Conservation (phyloP, 92 coral and sea anemone genomes). For the Heteractis magnifica region DNA sequence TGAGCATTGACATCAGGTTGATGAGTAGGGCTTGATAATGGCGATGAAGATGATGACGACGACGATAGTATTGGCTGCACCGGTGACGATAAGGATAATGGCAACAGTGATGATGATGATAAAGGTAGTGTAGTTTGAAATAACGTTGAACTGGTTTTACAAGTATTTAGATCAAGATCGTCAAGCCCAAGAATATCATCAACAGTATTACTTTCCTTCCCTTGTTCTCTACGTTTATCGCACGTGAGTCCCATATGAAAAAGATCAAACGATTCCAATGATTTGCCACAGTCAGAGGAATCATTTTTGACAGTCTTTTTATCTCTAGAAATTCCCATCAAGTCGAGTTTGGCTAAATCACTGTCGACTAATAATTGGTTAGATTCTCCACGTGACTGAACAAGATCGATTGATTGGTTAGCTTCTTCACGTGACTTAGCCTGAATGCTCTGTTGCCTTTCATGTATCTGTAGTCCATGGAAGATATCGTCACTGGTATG, state of each 20-base stretch:
- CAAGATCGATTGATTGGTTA: conserved; percentile 9
- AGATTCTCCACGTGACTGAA: neutral
- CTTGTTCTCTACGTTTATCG: neutral
- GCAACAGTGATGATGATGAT: neutral
- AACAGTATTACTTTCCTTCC: neutral
- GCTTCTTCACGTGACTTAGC: neutral
- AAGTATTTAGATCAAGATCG: neutral
- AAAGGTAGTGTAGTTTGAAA: neutral
- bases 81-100: neutral
- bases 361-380: conserved; percentile 4
- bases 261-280: conserved; percentile 33
- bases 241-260: conserved; percentile 2
- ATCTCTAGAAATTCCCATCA: conserved; percentile 5
- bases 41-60: neutral
- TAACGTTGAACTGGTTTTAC: neutral
- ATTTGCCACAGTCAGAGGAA: neutral
- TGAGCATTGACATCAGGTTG: neutral
- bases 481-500: conserved; percentile 23
- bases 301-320: neutral
- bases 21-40: neutral
- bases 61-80: neutral
- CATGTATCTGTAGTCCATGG: conserved; percentile 34
- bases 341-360: conserved; percentile 6
- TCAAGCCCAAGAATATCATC: neutral
- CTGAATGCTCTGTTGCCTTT: neutral